These are phyloP conservation scores for Ciconia maguari DNA, from an alignment of 2,113 vertebrate species.

Conservation along the genomic window DNA sequence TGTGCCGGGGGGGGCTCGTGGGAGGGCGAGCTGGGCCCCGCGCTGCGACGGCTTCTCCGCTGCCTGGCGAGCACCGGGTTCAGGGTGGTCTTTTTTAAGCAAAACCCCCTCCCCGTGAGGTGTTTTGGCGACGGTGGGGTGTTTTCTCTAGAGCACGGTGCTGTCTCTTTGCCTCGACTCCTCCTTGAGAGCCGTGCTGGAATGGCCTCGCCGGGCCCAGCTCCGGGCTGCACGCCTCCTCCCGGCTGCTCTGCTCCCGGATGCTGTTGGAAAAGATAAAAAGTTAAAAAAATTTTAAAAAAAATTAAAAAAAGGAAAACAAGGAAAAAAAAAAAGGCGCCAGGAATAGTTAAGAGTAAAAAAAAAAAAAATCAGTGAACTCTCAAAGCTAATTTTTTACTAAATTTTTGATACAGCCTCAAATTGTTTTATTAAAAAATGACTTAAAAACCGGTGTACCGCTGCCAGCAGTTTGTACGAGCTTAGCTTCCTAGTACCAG, in stretches of 20 bases:
- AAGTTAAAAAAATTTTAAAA: not conserved
- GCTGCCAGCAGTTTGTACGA: conserved; percentile 86
- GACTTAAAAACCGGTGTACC: conserved; percentile 75
- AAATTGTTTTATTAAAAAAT: conserved; percentile 84
- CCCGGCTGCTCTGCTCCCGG: not conserved
- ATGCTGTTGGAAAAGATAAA: conserved; percentile 15
- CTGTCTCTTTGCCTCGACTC: conserved; percentile 39
- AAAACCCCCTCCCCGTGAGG: not conserved
- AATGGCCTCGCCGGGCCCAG: not conserved
- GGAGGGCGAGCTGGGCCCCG: not conserved
- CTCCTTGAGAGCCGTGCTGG: conserved; percentile 47
- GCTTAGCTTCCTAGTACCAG: conserved; percentile 74
- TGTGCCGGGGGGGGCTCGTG: fast-evolving
- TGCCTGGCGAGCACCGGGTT: not conserved
- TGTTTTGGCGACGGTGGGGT: conserved; percentile 75
- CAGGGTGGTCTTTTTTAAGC: conserved; percentile 11
- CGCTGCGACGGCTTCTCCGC: not conserved
- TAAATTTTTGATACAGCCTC: conserved; percentile 89
- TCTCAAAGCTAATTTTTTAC: conserved; percentile 87
- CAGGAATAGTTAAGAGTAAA: conserved; percentile 67
- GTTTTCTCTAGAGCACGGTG: conserved; percentile 71
- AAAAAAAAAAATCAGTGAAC: conserved; percentile 60
- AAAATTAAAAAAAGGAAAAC: not conserved
- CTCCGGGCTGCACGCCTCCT: not conserved
- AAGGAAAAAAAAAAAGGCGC: not conserved